These are phyloP conservation scores for Synanthedon formicaeformis DNA, from an alignment of 2,888 invertebrate species.

Conservation along the genomic window DNA sequence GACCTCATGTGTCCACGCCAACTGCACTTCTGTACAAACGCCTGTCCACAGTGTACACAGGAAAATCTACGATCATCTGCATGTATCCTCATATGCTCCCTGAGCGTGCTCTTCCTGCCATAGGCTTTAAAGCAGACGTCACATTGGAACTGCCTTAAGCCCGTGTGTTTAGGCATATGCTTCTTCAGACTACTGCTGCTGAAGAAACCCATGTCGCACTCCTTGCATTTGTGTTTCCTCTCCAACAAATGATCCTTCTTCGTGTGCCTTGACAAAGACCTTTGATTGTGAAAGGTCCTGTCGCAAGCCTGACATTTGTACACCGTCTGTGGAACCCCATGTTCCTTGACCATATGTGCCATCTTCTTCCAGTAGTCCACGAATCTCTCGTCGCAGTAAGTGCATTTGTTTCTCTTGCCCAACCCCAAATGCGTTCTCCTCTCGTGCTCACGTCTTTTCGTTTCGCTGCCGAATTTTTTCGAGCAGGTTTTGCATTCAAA, in stretches of 20 bases:
- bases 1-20: conserved; percentile 46
- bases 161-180: conserved; percentile 40
- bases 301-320: conserved; percentile 41
- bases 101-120: conserved; percentile 27
- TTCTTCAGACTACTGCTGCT: conserved; percentile 20
- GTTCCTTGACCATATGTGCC: conserved; percentile 34
- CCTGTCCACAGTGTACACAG: conserved; percentile 26
- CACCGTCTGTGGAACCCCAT: conserved; percentile 26
- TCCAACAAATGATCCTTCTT: conserved; percentile 50
- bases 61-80: conserved; percentile 24
- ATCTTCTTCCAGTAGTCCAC: conserved; percentile 36
- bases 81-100: conserved; percentile 38
- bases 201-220: conserved; percentile 50
- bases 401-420: conserved; percentile 25
- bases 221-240: conserved; percentile 40
- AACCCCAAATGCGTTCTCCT: conserved; percentile 15
- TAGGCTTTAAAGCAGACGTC: conserved; percentile 38
- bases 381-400: conserved; percentile 28
- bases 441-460: conserved; percentile 15
- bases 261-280: conserved; percentile 27
- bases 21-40: conserved; percentile 36
- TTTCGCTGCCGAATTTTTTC: conserved; percentile 22
- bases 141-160: conserved; percentile 30
- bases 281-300: conserved; percentile 28
- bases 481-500: conserved; percentile 34